Base-by-base conservation (phyloP, 2,888 invertebrate species). In the Poecilus cupreus region DNA sequence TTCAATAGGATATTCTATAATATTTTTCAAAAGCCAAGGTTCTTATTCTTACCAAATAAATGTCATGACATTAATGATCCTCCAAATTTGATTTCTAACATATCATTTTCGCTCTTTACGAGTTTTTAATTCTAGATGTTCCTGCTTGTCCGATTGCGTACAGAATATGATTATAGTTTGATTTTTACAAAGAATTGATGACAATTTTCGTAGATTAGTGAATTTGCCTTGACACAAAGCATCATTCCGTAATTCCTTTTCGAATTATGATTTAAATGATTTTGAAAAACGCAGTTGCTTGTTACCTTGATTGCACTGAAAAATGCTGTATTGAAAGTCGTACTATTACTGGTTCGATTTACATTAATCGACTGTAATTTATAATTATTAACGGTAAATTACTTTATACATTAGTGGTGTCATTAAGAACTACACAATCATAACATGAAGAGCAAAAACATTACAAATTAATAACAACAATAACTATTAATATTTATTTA, bases 161-260 rank as follows among this genome's bases (percentile, higher is more conserved):
- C 32, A 32, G 2, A 2, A 5, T 43, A n/a, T 26, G 13, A 60
- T 60, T 11, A 60, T 24, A 60, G 18, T 54, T 54, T 32, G 43
- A 43, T 43, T 43, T 43, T n/a, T 26, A 26, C 20, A 54, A 54
- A 20, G 3, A 4, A 60, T 13, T 13, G 26, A 26, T 26, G 26
- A 60, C 60, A 60, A 60, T 60, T 26, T 60, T 32, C 51, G 16
- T 8, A 13, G 13, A 51, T 51, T 51, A 51, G 6, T 6, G 18
- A n/a, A 37, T 18, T 68, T 68, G 37, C 64, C 64, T 68, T 68
- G 64, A 68, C 64, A 37, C 64, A 68, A 37, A 51, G 32, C 37
- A 16, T 4, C 26, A 37, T 3, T 16, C 13, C 64, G 64, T 68
- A 68, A 16, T 37, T 68, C 64, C 64, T 32, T 18, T 37, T 68